A percentile compares a stretch with the other conserved stretches of the same genome.
Evolutionary conservation across 2,113 vertebrate species (phyloP).

Genomic region (Cisticola juncidis): DNA sequence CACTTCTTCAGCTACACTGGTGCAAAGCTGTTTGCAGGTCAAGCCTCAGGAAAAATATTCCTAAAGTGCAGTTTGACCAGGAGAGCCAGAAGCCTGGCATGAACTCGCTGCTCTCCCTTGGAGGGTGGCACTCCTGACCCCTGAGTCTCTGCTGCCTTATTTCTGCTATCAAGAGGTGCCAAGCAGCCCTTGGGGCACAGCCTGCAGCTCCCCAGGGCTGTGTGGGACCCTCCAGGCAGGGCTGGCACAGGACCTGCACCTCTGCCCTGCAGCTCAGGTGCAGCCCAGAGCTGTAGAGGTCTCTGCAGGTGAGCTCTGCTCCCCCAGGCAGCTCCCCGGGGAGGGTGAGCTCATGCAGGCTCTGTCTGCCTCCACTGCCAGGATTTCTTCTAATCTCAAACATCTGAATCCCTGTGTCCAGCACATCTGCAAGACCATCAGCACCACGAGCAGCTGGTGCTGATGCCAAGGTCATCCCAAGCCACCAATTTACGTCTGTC

Average conservation of each 20-base stretch:
- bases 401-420: not conserved
- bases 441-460: not conserved
- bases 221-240: not conserved
- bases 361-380: not conserved
- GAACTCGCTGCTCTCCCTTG: not conserved
- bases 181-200: not conserved
- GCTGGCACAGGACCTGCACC: not conserved
- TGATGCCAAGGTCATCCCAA: not conserved
- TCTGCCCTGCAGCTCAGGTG: not conserved
- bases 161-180: not conserved
- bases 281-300: too few species aligned
- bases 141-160: not conserved
- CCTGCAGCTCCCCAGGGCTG: not conserved
- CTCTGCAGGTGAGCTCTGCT: not conserved
- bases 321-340: not conserved
- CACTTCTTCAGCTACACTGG: not conserved
- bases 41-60: not conserved
- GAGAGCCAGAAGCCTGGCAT: not conserved
- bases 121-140: not conserved
- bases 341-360: not conserved
- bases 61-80: not conserved
- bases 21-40: not conserved
- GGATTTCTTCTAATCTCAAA: not conserved
- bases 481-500: rapidly evolving
- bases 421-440: not conserved